Base-by-base conservation (phyloP, 2,888 invertebrate species). In the Deroplatys truncata region DNA sequence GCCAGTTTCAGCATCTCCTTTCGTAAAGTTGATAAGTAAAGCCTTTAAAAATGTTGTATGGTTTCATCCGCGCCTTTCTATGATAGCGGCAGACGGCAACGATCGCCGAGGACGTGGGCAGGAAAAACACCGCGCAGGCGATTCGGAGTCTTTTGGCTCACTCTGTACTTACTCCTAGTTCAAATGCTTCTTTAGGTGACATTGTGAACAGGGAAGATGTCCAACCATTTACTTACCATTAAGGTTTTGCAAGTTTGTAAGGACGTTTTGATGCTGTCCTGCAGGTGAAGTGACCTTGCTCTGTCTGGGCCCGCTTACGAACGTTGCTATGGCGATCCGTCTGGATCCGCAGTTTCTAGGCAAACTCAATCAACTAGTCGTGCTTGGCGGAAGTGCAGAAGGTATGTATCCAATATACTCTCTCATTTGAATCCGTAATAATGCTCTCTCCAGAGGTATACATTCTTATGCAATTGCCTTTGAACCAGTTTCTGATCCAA, bases 291-390 rank as follows among this genome's bases (percentile, higher is more conserved):
- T 94, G 28, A 93, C 92, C 72, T 88, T 94, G 15, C 86, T 94
- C 4, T 91, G 92, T 13, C 90, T 95, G 20, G 95, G 95, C 2
- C 95, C 95, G 4, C 92, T 95, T 89, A 95, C 95, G 28, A 95
- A 95, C 91, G 90, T 95, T 82, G 95, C 95, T 1, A 90, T 94
- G 89, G 95, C 95, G 8, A 92, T 94, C 25, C 91, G 93, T 84
- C 90, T 95, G 35, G 93, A 94, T 90, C 92, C 92, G 1, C 82
- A 88, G n/a, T 93, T 94, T 87, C 86, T 92, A 8, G 84, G 90
- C 9, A 91, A 93, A 31, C 89, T 93, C 10, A 92, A 92, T n/a
- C 91, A 92, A 83, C 91, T 94, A 13, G 91, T 92, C 8, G 91
- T 93, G 72, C 92, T 94, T 92, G 94, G 94, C 20, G 92, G 93